phyloP scores from a whole-genome alignment of 2,888 invertebrate species.

The Zygaena filipendulae region DNA sequence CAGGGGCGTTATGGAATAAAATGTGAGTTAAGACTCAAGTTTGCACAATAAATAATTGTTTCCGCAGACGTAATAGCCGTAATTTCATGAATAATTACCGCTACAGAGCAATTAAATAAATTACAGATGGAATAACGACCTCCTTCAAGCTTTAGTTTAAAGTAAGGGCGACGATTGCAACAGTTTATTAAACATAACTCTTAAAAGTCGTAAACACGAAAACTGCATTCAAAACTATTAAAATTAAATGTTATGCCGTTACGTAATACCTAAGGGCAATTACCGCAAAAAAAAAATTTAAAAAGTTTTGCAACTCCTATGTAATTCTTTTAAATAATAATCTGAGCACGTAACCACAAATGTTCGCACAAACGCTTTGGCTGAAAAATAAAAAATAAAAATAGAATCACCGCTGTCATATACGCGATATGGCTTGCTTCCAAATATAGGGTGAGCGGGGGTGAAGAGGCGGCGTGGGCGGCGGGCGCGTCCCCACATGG shows the following conservation, averaged over 20 bases:
- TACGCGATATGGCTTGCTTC: slow-evolving; percentile 64
- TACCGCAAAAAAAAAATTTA: background rate
- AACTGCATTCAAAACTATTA: background rate
- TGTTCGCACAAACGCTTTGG: slow-evolving; percentile 40
- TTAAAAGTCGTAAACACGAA: slow-evolving; percentile 18
- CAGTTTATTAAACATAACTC: slow-evolving; percentile 34
- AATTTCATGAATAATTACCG: slow-evolving; percentile 69
- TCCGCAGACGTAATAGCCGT: slow-evolving; percentile 65
- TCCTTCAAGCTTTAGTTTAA: slow-evolving; percentile 59
- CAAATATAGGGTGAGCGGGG: slow-evolving; percentile 35
- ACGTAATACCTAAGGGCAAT: background rate
- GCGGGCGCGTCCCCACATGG: slow-evolving; percentile 52
- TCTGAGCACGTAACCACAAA: slow-evolving; percentile 58
- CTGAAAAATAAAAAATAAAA: slow-evolving; percentile 62
- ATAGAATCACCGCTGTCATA: slow-evolving; percentile 56
- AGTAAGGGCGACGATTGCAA: slow-evolving; percentile 55
- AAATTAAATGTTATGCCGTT: background rate
- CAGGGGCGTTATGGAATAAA: slow-evolving; percentile 58
- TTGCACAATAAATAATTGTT: slow-evolving; percentile 69
- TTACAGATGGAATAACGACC: slow-evolving; percentile 63
- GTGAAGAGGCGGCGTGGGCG: slow-evolving; percentile 20
- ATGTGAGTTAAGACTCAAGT: slow-evolving; percentile 65
- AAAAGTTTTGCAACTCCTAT: background rate
- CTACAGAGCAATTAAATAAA: slow-evolving; percentile 69
- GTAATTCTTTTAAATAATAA: slow-evolving; percentile 15